These are phyloP conservation scores for Hoplodrina blanda DNA, from an alignment of 2,888 invertebrate genomes.

Conservation along the genomic window DNA sequence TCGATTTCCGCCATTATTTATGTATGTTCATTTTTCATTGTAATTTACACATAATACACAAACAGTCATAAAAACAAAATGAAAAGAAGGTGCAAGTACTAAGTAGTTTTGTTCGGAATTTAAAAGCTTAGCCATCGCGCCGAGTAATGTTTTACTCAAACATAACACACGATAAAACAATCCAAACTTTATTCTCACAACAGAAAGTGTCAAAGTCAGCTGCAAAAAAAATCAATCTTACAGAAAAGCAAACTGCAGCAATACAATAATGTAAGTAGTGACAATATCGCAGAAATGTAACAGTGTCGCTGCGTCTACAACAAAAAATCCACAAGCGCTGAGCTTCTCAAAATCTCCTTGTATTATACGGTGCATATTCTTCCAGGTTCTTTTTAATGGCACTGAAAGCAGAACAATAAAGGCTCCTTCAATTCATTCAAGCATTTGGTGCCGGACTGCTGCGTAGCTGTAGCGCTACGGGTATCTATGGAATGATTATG, in stretches of 20 bases:
- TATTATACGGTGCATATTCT: constrained; percentile 33
- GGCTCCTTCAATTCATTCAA: too few species aligned
- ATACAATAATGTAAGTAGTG: constrained; percentile 37
- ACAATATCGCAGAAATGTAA: constrained; percentile 37
- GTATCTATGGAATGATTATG: too few species aligned
- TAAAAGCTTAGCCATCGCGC: not conserved
- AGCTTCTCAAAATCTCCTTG: constrained; percentile 39
- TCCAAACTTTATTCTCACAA: not conserved
- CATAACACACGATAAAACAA: not conserved
- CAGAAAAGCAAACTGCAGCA: constrained; percentile 44
- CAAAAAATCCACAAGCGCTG: constrained; percentile 30
- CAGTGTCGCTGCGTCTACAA: constrained; percentile 29
- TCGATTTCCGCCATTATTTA: too few species aligned
- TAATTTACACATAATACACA: too few species aligned
- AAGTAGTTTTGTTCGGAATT: too few species aligned
- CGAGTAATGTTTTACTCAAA: not conserved
- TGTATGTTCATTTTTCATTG: too few species aligned
- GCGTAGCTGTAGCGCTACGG: too few species aligned
- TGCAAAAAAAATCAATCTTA: not conserved
- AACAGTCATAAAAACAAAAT: too few species aligned
- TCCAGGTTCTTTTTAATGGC: constrained; percentile 32
- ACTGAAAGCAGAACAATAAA: constrained; percentile 13
- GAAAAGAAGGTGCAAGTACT: too few species aligned
- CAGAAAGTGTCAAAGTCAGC: not conserved
- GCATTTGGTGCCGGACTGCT: too few species aligned